phyloP scores from a whole-genome alignment of 1,140 invertebrate genomes.

The Bombus breviceps region DNA sequence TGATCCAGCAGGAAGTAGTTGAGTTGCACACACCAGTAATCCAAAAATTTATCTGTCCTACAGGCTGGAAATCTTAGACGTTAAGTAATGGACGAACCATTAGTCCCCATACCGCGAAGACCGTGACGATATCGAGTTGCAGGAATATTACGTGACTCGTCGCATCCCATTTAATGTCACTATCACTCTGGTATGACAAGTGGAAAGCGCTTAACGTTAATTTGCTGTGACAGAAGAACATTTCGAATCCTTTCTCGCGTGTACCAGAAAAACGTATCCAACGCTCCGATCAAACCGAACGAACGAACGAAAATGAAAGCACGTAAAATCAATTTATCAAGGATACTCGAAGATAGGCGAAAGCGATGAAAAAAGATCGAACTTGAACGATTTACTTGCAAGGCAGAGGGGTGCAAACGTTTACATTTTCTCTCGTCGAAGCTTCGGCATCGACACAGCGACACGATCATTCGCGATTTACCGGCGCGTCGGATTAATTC shows the following conservation, averaged over 20 bases:
- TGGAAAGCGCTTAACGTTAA: constrained; percentile 41
- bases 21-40: constrained; percentile 35
- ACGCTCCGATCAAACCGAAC: neutral
- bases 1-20: neutral
- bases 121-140: constrained; percentile 64
- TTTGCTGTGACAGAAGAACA: constrained; percentile 20
- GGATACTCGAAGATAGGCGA: neutral
- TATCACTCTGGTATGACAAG: constrained; percentile 31
- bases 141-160: constrained; percentile 60
- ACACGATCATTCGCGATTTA: constrained; percentile 46
- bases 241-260: constrained; percentile 20
- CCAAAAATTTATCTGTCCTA: constrained; percentile 57
- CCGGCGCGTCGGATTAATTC: constrained; percentile 49
- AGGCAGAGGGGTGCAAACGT: neutral
- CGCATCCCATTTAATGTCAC: constrained; percentile 62
- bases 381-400: constrained; percentile 17
- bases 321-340: neutral
- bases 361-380: neutral
- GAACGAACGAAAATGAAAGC: neutral
- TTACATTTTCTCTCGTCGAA: neutral
- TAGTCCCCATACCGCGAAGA: constrained; percentile 50
- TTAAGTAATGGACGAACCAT: constrained; percentile 66
- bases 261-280: neutral
- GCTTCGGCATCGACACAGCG: constrained; percentile 20
- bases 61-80: constrained; percentile 60